Percentiles rank a stretch among this genome's conserved stretches.
These are phyloP conservation scores for Hydractinia symbiolongicarpus DNA, from an alignment of 30 jellyfish, hydroid and myxozoan genomes.

Conservation along the genomic window DNA sequence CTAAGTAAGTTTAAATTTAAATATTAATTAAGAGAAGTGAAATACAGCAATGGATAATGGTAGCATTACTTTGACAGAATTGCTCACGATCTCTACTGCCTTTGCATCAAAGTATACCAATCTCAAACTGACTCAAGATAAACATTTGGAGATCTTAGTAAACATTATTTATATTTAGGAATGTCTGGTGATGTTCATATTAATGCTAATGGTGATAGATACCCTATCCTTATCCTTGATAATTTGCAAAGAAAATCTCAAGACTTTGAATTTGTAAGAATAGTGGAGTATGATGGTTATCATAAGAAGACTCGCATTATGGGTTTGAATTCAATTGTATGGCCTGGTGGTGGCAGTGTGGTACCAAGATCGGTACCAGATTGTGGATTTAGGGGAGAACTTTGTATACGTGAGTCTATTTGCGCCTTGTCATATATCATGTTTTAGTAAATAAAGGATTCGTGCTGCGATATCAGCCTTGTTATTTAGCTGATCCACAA, in stretches of 20 bases:
- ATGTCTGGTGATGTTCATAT: slow-evolving; percentile 59
- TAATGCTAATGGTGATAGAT: slow-evolving; percentile 56
- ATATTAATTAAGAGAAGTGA: too few species aligned
- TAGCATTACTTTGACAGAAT: too few species aligned
- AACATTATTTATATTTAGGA: slow-evolving; percentile 25
- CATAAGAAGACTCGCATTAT: neutral
- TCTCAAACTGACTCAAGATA: too few species aligned
- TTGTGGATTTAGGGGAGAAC: slow-evolving; percentile 63
- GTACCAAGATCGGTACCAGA: slow-evolving; percentile 49
- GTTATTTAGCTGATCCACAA: too few species aligned
- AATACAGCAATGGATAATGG: too few species aligned
- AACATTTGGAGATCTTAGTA: too few species aligned
- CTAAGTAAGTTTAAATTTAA: too few species aligned
- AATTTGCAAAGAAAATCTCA: neutral
- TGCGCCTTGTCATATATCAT: too few species aligned
- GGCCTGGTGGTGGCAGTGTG: slow-evolving; percentile 34
- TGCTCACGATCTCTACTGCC: too few species aligned
- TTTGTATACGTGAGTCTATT: slow-evolving; percentile 17
- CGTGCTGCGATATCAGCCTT: too few species aligned
- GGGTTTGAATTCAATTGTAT: neutral
- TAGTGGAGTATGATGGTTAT: neutral
- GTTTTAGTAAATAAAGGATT: too few species aligned
- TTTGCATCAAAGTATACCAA: too few species aligned
- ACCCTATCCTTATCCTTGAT: slow-evolving; percentile 39
- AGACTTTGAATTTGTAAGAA: neutral